Evolutionary conservation across 2,113 vertebrate genomes (phyloP).

Genomic region (Bucco capensis): DNA sequence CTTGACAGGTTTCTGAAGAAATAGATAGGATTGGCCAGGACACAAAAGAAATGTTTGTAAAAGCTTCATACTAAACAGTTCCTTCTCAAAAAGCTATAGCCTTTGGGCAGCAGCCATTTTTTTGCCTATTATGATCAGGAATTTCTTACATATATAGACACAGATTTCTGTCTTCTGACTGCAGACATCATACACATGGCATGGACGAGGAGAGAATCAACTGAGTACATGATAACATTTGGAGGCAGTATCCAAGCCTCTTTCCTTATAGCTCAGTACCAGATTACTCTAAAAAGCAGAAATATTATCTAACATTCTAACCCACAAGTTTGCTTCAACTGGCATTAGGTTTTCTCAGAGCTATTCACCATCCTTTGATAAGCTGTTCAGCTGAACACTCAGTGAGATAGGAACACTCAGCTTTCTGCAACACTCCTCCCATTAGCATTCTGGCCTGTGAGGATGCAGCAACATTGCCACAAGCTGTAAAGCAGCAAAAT

Average conservation of each 20-base stretch:
- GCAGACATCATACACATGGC: background rate
- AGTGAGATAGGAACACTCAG: background rate
- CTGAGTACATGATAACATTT: background rate
- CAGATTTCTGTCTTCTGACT: background rate
- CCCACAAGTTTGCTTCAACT: background rate
- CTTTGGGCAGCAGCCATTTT: background rate
- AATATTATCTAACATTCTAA: background rate
- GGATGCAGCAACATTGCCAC: background rate
- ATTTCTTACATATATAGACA: background rate
- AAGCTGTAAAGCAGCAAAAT: background rate
- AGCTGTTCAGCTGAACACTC: background rate
- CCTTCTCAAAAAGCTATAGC: too few species aligned
- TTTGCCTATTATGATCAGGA: background rate
- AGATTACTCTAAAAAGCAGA: background rate
- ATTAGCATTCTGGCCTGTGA: fast-evolving
- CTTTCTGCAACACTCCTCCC: background rate
- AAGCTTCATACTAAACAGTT: background rate
- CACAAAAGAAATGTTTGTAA: background rate
- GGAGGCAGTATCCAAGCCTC: background rate
- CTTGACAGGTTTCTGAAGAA: background rate
- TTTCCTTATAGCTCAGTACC: background rate
- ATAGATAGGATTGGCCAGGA: background rate
- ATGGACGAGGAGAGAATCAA: background rate
- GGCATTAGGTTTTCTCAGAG: background rate
- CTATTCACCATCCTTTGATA: background rate